These are phyloP conservation scores for Suncus etruscus DNA, from an alignment of 2,113 vertebrate genomes.

Conservation along the genomic window DNA sequence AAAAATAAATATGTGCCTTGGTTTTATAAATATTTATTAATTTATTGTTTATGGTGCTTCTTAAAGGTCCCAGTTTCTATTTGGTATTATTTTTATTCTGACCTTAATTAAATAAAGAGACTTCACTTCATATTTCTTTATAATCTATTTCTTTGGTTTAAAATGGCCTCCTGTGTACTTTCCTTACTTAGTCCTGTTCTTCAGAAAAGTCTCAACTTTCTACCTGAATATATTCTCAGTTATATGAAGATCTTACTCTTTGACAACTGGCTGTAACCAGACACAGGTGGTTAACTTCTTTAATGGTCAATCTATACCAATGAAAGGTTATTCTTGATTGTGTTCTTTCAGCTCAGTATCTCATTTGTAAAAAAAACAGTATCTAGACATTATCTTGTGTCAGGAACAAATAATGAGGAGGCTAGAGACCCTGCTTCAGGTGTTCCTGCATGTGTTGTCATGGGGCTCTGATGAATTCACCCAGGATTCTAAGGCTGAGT, in stretches of 20 bases:
- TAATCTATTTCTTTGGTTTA: background rate
- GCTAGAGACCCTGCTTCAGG: too few relatives aligned
- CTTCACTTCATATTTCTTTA: background rate
- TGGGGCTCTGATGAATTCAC: background rate
- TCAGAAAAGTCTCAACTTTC: background rate
- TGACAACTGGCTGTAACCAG: background rate
- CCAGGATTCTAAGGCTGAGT: background rate
- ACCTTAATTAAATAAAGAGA: background rate
- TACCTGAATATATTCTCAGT: background rate
- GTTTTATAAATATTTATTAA: background rate
- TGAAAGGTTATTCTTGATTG: background rate
- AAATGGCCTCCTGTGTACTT: background rate
- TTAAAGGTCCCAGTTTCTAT: background rate
- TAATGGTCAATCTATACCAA: too few relatives aligned
- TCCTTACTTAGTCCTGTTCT: background rate
- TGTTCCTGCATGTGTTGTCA: background rate
- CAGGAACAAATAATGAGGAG: background rate
- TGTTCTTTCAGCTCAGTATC: background rate
- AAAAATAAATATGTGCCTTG: background rate
- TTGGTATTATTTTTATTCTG: background rate
- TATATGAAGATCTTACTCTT: background rate
- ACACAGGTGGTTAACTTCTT: background rate
- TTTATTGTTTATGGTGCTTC: background rate
- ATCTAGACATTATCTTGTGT: background rate
- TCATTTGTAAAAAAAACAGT: background rate